Evolutionary conservation across 2,113 vertebrate genomes (phyloP).

Genomic region (Neodon shergylaensis): DNA sequence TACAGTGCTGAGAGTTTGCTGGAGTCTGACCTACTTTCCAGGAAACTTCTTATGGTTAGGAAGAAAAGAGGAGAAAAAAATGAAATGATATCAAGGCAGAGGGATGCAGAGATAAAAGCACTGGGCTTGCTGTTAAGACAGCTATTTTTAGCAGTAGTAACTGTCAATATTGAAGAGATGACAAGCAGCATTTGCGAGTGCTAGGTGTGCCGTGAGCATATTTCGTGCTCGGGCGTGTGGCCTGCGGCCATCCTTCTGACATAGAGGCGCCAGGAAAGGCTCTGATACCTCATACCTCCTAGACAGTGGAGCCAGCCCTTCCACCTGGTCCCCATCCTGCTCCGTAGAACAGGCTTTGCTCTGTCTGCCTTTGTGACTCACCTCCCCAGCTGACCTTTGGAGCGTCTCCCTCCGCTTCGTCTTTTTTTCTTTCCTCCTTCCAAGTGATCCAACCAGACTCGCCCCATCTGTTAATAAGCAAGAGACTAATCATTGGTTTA

Average conservation of each 20-base stretch:
- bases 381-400: neutral
- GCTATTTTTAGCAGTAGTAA: neutral
- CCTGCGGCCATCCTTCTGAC: neutral
- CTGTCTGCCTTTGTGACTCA: neutral
- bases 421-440: neutral
- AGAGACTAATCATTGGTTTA: slow-evolving; percentile 9
- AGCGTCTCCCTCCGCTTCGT: neutral
- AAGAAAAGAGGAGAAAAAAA: slow-evolving; percentile 14
- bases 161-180: neutral
- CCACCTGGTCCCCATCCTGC: neutral
- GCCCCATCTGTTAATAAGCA: slow-evolving; percentile 41
- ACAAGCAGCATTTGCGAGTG: neutral
- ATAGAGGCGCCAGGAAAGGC: neutral
- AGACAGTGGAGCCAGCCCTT: neutral
- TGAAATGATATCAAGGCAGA: slow-evolving; percentile 35
- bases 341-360: neutral
- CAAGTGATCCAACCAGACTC: neutral
- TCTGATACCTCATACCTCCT: neutral
- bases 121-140: slow-evolving; percentile 24
- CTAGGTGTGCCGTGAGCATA: neutral
- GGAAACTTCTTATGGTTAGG: slow-evolving; percentile 32
- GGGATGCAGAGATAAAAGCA: neutral
- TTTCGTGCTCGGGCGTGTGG: neutral
- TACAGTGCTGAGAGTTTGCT: slow-evolving; percentile 27
- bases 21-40: slow-evolving; percentile 75